Evolutionary conservation across 2,113 vertebrate species (phyloP), one percentile per base, ranked within the genome.

Genomic region (Ascaphus truei): DNA sequence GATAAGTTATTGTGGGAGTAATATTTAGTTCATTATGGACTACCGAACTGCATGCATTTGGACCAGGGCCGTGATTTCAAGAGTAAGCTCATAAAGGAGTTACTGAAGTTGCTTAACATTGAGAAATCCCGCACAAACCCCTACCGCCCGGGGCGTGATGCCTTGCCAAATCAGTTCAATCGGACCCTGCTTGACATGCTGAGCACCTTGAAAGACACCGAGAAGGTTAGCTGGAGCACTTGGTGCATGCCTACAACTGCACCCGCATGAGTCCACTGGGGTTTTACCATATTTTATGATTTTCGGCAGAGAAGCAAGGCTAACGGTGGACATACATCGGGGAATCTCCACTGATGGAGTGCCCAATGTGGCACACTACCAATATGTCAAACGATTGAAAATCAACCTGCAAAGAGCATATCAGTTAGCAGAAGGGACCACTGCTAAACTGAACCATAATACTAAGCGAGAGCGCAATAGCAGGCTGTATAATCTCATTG

Each of bases 1-100:
- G 62, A 47, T n/a, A 53, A 65, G 20, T 29, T 65, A 2, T 22
- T 65, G 12, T 52, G 18, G 29, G 30, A 65, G 48, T 25, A 37
- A 33, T 65, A 33, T 9, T 65, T 65, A 51, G 18, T n/a, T 11
- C 16, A 65, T 65, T 65, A 65, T 65, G 62, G 47, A 4, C 16
- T 53, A 5, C 47, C 31, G 20, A 39, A 16, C 27, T 8, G 20
- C 34, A 52, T 65, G 2, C 62, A 65, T 25, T 36, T 48, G 3
- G 33, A 65, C n/a, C 43, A 65, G 12, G 12, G 31, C 3, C 25
- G 45, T 4, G 31, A 37, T 53, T 65, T 65, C 34, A 30, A 65
- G 23, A 65, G 62, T 15, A 22, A 13, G 3, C n/a, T 53, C 13
- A 25, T 22, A 34, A 61, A 57, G 50, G 30, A 45, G 20, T 67